These are phyloP conservation scores for Araneus ventricosus DNA, from an alignment of 1,140 invertebrate genomes.

Conservation along the genomic window DNA sequence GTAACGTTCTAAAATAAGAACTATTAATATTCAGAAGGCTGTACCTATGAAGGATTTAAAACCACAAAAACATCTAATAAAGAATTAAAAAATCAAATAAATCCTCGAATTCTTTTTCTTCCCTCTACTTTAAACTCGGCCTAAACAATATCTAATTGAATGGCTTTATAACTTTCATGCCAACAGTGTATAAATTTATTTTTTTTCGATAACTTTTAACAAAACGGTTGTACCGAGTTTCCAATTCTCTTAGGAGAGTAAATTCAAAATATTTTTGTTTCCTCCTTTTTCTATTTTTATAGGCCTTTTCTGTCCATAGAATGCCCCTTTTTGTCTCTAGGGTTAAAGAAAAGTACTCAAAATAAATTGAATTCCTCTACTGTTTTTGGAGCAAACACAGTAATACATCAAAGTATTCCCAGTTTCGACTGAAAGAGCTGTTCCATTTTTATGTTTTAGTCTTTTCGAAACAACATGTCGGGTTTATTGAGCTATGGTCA, in stretches of 20 bases:
- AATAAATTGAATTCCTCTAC: conserved; percentile 41
- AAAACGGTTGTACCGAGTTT: neutral
- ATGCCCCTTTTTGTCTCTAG: conserved; percentile 1
- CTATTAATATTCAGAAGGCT: too few species aligned
- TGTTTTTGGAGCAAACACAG: neutral
- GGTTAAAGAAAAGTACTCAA: neutral
- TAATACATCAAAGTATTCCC: conserved; percentile 19
- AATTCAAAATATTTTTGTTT: conserved; percentile 14
- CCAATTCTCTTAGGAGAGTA: neutral
- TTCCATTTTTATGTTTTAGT: neutral
- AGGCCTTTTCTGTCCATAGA: conserved; percentile 12
- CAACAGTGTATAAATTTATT: neutral
- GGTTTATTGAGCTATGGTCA: neutral
- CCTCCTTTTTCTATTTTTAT: neutral
- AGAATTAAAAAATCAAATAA: neutral
- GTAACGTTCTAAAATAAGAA: neutral
- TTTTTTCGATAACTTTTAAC: conserved; percentile 12
- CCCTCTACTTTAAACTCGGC: neutral
- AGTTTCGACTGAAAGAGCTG: neutral
- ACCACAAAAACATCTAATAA: too few species aligned
- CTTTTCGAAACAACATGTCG: neutral
- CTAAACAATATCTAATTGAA: conserved; percentile 4
- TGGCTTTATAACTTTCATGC: neutral
- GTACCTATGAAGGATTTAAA: too few species aligned
- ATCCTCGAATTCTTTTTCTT: neutral